phyloP scores from a whole-genome alignment of 2,797 vertebrate species.

The Rhadinocentrus ornatus region DNA sequence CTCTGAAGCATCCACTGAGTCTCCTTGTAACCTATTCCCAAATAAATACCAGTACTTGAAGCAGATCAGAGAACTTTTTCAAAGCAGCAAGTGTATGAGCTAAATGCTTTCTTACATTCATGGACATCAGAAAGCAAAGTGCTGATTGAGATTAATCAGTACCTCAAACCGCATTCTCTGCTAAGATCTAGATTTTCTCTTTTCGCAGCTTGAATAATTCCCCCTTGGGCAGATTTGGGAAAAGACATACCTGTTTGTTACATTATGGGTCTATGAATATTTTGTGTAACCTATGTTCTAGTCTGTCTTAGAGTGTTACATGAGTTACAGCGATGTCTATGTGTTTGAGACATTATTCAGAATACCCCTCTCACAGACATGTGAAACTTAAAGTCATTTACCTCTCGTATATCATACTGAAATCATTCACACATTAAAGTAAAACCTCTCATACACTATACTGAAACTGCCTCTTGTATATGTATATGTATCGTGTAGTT shows the following conservation, averaged over 20 bases:
- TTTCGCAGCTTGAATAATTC: conserved; percentile 32
- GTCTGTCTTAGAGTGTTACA: too few species aligned
- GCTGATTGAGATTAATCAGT: conserved; percentile 44
- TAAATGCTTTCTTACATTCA: background rate
- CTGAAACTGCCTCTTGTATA: too few species aligned
- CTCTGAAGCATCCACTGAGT: conserved; percentile 17
- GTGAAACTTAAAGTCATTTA: too few species aligned
- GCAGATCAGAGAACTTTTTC: conserved; percentile 3
- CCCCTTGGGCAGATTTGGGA: background rate
- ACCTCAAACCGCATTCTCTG: conserved; percentile 33
- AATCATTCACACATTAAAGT: too few species aligned
- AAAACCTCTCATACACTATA: too few species aligned
- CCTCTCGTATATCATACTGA: too few species aligned
- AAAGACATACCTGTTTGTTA: conserved; percentile 36
- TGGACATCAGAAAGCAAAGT: conserved; percentile 6
- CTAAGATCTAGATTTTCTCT: conserved; percentile 19
- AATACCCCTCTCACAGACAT: too few species aligned
- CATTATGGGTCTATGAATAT: too few species aligned
- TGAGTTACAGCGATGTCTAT: too few species aligned
- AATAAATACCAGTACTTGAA: background rate
- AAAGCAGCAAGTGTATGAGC: conserved; percentile 18
- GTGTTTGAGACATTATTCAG: too few species aligned
- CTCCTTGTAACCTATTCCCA: conserved; percentile 26
- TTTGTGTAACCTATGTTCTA: too few species aligned
- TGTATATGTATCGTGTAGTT: too few species aligned